A percentile compares a stretch with the other conserved stretches of the same genome.
Evolutionary conservation across 1,140 invertebrate species (phyloP).

Genomic region (Conopomorpha cramerella): DNA sequence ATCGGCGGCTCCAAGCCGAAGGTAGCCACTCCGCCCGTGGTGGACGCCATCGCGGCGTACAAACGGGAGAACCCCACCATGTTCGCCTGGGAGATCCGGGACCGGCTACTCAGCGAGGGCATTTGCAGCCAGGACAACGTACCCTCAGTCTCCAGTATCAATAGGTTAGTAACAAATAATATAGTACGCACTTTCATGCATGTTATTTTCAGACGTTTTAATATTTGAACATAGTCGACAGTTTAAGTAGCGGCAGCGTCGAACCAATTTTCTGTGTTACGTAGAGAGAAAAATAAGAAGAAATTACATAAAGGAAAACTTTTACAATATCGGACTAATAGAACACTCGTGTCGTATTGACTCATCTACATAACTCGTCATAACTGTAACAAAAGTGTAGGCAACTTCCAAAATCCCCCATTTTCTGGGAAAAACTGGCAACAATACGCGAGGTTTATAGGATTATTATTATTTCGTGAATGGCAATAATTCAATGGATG

Average conservation of each 20-base stretch:
- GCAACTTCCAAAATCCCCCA: no score
- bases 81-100: slow-evolving; percentile 99
- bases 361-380: no score
- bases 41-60: slow-evolving; percentile 97
- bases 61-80: slow-evolving; percentile 99
- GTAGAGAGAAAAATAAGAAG: slow-evolving; percentile 1
- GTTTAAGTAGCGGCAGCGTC: no score
- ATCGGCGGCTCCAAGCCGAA: slow-evolving; percentile 99
- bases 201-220: no score
- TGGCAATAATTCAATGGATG: slow-evolving; percentile 46
- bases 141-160: slow-evolving; percentile 98
- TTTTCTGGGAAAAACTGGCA: background rate
- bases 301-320: background rate
- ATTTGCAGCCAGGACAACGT: slow-evolving; percentile 99
- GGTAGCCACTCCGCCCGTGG: slow-evolving; percentile 97
- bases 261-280: no score
- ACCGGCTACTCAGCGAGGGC: slow-evolving; percentile 92
- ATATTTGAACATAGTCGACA: no score
- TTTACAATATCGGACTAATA: background rate
- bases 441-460: slow-evolving; percentile 12
- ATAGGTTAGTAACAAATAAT: slow-evolving; percentile 94
- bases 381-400: no score
- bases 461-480: slow-evolving; percentile 25
- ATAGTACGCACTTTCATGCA: no score
- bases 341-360: slow-evolving; percentile 4